phyloP scores from a whole-genome alignment of 2,888 invertebrate species.

The Hipparchia semele region DNA sequence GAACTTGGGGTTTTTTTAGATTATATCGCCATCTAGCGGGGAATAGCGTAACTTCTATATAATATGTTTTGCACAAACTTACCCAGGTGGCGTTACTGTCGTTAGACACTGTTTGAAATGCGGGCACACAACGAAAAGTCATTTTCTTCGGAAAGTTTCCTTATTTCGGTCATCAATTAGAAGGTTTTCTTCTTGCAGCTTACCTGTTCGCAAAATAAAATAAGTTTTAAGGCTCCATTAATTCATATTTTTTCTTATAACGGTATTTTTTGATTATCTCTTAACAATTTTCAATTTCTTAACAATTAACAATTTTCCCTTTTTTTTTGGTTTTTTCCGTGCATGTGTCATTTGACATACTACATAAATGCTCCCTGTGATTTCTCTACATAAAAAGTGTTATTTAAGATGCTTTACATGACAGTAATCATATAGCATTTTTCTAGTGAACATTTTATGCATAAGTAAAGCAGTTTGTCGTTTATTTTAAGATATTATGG shows the following conservation, averaged over 20 bases:
- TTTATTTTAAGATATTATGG: slow-evolving; percentile 13
- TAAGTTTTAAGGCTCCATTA: not conserved
- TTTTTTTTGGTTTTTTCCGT: too few species aligned
- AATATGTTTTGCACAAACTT: slow-evolving; percentile 61
- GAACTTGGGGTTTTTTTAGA: not conserved
- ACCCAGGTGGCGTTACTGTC: slow-evolving; percentile 87
- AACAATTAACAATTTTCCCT: too few species aligned
- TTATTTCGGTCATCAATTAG: slow-evolving; percentile 52
- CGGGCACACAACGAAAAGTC: slow-evolving; percentile 87
- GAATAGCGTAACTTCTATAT: slow-evolving; percentile 41
- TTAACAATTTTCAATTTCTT: too few species aligned
- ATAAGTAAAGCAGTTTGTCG: not conserved
- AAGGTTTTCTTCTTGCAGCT: slow-evolving; percentile 82
- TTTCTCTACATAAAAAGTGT: too few species aligned
- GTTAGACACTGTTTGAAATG: slow-evolving; percentile 85
- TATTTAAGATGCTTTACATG: too few species aligned
- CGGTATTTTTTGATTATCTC: too few species aligned
- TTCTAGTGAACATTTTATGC: not conserved
- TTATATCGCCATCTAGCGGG: slow-evolving; percentile 52
- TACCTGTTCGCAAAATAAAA: slow-evolving; percentile 72
- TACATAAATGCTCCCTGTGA: too few species aligned
- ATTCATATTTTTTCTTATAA: too few species aligned
- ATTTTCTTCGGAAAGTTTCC: slow-evolving; percentile 69
- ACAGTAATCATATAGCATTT: too few species aligned
- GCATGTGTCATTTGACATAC: too few species aligned